Percentiles rank a stretch among this genome's conserved stretches.
Evolutionary conservation across 1,140 invertebrate species (phyloP).

Genomic region (Pseudomyrmex flavicornis): DNA sequence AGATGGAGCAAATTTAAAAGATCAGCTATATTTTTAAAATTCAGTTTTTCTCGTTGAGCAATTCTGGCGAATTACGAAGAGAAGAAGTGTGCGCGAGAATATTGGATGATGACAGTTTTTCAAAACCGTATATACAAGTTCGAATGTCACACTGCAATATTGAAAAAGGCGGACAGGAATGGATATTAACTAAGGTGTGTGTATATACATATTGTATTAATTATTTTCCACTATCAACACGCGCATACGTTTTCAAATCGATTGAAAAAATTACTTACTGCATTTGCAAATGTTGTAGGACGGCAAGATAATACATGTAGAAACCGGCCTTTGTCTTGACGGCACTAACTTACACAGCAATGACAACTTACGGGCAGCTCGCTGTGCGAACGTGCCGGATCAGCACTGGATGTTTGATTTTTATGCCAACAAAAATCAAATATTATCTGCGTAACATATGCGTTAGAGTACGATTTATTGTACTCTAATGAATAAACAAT

Average conservation of each 20-base stretch:
- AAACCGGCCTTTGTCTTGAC: constrained; percentile 81
- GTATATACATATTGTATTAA: no score
- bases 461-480: no score
- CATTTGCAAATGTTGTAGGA: constrained; percentile 70
- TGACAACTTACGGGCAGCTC: constrained; percentile 59
- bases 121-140: constrained; percentile 1
- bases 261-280: not conserved
- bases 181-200: constrained; percentile 29
- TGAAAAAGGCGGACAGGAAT: constrained; percentile 22
- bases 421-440: not conserved
- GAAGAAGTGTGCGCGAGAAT: constrained; percentile 34
- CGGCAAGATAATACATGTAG: constrained; percentile 78
- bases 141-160: constrained; percentile 30
- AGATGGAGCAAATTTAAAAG: not conserved
- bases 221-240: no score
- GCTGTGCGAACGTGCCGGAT: constrained; percentile 21
- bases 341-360: constrained; percentile 71
- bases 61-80: constrained; percentile 44
- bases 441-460: not conserved
- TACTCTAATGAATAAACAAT: no score
- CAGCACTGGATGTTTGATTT: constrained; percentile 50
- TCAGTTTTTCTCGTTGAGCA: constrained; percentile 54
- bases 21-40: not conserved
- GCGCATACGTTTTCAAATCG: not conserved
- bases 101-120: constrained; percentile 12